Base-by-base conservation (phyloP, 2,888 invertebrate genomes). In the Rhagophthalmus giganteus region DNA sequence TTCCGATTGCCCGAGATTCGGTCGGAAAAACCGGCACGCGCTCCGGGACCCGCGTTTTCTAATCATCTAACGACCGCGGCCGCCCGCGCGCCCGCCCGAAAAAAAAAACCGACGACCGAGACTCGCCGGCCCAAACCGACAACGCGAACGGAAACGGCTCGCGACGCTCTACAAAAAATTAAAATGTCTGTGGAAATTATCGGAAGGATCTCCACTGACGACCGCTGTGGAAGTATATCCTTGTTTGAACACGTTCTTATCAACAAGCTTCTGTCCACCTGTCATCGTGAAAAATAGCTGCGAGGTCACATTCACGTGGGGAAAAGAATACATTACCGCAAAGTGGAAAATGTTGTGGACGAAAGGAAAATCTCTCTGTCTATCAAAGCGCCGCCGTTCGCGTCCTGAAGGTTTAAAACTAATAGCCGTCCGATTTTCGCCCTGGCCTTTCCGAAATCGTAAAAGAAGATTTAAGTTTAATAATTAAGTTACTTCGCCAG, bases 231-330 rank as follows among this genome's bases (percentile, higher is more conserved):
- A 54, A 59, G 47, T 60, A 58, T 51, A 60, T 58, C 56, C 58
- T 58, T 60, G 60, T 58, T 60, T 54, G 54, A 58, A 58, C 56
- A 55, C 54, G 52, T 46, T 49, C 60, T 60, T 60, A 60, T 60
- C 60, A 54, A 57, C 49, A 59, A 54, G 55, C 50, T 54, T 54
- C 52, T 58, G 58, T 58, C 58, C 58, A 56, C 56, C 52, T 58
- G 58, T 59, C 59, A 58, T 42, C 50, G 26, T 59, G 59, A 60
- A 56, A 60, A 57, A 60, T 60, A 47, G 58, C 53, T 53, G 35
- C 37, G 24, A 20, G 54, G 48, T 52, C 59, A 60, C 62, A 60
- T 63, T 38, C 38, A 46, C 41, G 35, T 38, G 28, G 30, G 34
- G 38, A 37, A 38, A 40, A 38, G 33, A 28, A 50, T 54, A 40